phyloP scores from a whole-genome alignment of 2,113 vertebrate species.

The Ammodytes dubius region DNA sequence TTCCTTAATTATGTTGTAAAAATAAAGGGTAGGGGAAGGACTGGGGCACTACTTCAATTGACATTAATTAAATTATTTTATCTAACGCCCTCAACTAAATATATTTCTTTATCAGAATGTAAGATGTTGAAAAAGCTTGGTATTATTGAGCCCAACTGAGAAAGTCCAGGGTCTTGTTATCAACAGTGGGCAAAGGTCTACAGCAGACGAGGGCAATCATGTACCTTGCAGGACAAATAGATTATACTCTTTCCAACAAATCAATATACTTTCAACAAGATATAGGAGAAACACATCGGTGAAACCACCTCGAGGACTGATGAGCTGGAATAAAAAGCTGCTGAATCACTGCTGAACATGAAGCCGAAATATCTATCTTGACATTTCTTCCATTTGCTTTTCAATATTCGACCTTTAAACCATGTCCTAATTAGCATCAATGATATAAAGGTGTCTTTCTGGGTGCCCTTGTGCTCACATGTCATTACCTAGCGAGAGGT shows the following conservation, averaged over 20 bases:
- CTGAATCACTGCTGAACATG: slow-evolving; percentile 1
- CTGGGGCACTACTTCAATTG: background rate
- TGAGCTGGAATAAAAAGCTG: slow-evolving; percentile 15
- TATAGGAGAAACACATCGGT: slow-evolving; percentile 43
- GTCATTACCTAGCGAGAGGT: background rate
- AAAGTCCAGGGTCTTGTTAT: slow-evolving; percentile 13
- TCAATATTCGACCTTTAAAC: slow-evolving; percentile 44
- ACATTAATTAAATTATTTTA: background rate
- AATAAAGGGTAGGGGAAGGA: background rate
- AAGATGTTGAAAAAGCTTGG: background rate
- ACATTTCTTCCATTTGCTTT: background rate
- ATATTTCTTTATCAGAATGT: background rate
- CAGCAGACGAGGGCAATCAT: slow-evolving; percentile 7
- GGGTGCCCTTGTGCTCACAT: background rate
- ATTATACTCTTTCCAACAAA: slow-evolving; percentile 14
- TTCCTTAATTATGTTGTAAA: background rate
- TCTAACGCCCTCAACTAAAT: slow-evolving; percentile 8
- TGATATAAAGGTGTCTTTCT: background rate
- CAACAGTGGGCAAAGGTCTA: slow-evolving; percentile 14
- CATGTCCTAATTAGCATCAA: slow-evolving; percentile 29
- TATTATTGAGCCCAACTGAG: background rate
- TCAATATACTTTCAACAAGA: slow-evolving; percentile 38
- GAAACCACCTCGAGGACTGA: slow-evolving; percentile 26
- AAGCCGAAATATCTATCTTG: background rate
- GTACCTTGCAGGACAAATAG: slow-evolving; percentile 10